Percentiles rank a stretch among this genome's conserved stretches.
Conservation (phyloP, 2,888 invertebrate genomes). For the Chrysolina oricalcia region DNA sequence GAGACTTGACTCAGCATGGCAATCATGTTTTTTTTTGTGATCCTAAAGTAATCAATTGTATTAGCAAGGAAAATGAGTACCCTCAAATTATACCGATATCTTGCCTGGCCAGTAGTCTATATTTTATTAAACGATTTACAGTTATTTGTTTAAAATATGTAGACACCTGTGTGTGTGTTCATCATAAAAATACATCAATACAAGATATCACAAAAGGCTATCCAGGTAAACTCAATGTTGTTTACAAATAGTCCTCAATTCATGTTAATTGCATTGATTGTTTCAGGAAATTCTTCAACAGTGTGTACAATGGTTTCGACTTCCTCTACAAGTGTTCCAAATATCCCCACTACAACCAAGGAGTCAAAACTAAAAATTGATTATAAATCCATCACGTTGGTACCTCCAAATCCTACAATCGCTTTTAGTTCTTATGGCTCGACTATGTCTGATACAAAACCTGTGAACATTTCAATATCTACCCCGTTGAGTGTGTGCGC, state of each 20-base stretch:
- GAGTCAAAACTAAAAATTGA: conserved; percentile 12
- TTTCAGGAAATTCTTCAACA: conserved; percentile 12
- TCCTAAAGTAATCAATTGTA: no score
- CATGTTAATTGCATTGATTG: background rate
- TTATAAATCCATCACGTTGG: conserved; percentile 11
- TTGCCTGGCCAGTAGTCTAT: no score
- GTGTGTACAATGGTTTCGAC: conserved; percentile 1
- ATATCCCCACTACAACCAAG: background rate
- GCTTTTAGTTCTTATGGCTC: background rate
- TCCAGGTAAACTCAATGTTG: background rate
- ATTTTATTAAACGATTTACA: no score
- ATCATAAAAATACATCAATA: conserved; percentile 7
- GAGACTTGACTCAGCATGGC: no score
- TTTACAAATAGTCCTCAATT: no score
- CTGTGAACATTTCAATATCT: conserved; percentile 5
- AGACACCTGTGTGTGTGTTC: background rate
- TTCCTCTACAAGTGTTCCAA: background rate
- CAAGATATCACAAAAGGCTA: background rate
- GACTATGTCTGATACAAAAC: background rate
- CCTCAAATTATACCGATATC: no score
- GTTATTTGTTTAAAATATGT: no score
- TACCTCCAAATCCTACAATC: background rate
- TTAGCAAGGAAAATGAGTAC: no score
- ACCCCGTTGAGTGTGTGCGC: conserved; percentile 38
- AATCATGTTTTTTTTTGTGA: no score